Evolutionary conservation across 1,140 invertebrate species (phyloP).

Genomic region (Leptinotarsa lineolata): DNA sequence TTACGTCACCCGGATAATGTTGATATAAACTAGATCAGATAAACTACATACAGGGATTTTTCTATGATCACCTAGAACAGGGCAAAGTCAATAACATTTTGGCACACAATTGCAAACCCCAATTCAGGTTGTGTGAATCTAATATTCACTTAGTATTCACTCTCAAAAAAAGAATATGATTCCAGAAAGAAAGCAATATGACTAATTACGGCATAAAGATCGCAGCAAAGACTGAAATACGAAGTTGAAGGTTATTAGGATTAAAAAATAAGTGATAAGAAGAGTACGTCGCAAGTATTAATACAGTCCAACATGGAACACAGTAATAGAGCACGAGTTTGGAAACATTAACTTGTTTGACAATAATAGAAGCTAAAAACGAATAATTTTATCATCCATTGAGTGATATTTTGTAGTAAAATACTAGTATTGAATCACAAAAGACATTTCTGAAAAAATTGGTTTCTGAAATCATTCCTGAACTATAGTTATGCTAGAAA

Average conservation of each 20-base stretch:
- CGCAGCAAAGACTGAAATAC: not conserved
- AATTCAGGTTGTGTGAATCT: not conserved
- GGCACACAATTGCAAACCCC: too few species aligned
- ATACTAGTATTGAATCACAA: too few species aligned
- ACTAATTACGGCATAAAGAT: not conserved
- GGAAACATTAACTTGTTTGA: not conserved
- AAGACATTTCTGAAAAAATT: too few species aligned
- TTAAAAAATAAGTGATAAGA: not conserved
- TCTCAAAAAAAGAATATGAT: not conserved
- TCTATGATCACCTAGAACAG: too few species aligned
- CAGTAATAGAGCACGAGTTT: not conserved
- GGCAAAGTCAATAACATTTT: too few species aligned
- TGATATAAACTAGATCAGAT: constrained; percentile 32
- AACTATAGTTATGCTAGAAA: too few species aligned
- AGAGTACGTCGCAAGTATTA: too few species aligned
- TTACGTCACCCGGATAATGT: constrained; percentile 48
- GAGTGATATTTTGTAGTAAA: too few species aligned
- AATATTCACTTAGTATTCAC: not conserved
- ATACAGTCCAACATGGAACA: too few species aligned
- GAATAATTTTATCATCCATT: too few species aligned
- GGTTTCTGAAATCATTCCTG: too few species aligned
- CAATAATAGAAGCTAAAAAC: not conserved
- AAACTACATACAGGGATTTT: too few species aligned
- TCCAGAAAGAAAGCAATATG: not conserved
- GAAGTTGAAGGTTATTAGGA: not conserved